A percentile compares a stretch with the other conserved stretches of the same genome.
Conservation (phyloP, 1,140 invertebrate species). For the Neuroterus valhalla region DNA sequence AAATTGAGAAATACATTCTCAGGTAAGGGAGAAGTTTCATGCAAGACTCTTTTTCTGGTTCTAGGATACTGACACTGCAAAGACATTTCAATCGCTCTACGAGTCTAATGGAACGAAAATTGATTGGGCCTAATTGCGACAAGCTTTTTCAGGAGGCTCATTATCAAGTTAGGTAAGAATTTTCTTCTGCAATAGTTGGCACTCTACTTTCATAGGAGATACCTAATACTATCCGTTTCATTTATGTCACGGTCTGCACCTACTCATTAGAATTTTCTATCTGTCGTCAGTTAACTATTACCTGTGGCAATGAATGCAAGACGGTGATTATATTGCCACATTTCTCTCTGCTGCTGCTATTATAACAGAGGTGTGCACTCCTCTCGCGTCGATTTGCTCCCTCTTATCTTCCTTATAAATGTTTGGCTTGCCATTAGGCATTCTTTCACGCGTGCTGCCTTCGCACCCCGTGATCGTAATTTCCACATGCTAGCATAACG, state of each 20-base stretch:
- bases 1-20: no score
- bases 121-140: not conserved
- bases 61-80: no score
- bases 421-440: constrained; percentile 16
- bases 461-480: constrained; percentile 25
- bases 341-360: not conserved
- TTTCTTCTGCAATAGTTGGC: not conserved
- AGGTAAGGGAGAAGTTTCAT: no score
- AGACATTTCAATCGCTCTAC: not conserved
- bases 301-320: constrained; percentile 21
- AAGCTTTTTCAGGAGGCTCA: not conserved
- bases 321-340: constrained; percentile 21
- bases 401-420: constrained; percentile 28
- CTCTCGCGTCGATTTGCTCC: constrained; percentile 24
- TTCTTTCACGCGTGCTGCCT: constrained; percentile 19
- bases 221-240: not conserved
- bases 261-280: constrained; percentile 32
- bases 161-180: not conserved
- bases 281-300: constrained; percentile 34
- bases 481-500: constrained; percentile 22
- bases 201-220: not conserved
- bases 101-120: not conserved
- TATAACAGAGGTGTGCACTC: constrained; percentile 4
- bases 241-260: not conserved
- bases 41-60: no score